Conservation (phyloP, 2,888 invertebrate species). For the Busseola fusca region DNA sequence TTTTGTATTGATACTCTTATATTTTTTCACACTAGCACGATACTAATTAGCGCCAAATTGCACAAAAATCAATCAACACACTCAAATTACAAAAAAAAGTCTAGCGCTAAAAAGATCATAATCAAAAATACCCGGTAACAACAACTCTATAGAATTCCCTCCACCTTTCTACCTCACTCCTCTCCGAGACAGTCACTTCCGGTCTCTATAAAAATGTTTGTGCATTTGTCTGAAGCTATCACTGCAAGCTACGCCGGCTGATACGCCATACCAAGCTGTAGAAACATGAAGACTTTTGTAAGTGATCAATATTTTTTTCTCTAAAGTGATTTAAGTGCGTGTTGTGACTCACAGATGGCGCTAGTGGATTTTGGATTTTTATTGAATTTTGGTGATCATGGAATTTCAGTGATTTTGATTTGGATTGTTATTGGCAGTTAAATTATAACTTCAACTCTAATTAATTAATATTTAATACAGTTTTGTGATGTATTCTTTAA, state of each 20-base stretch:
- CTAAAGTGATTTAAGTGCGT: conserved; percentile 49
- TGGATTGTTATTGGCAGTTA: neutral
- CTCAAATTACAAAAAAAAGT: conserved; percentile 15
- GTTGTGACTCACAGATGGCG: conserved; percentile 50
- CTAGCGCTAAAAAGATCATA: conserved; percentile 8
- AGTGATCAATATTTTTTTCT: conserved; percentile 66
- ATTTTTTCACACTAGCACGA: neutral
- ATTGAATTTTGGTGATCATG: conserved; percentile 3
- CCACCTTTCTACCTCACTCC: conserved; percentile 79
- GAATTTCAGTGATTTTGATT: conserved; percentile 9
- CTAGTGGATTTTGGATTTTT: conserved; percentile 41
- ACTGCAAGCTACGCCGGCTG: conserved; percentile 74
- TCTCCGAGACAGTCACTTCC: conserved; percentile 83
- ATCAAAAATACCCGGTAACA: conserved; percentile 54
- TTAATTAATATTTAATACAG: neutral
- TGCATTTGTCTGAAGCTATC: conserved; percentile 78
- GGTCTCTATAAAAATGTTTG: conserved; percentile 84
- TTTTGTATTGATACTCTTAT: neutral
- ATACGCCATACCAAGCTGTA: conserved; percentile 72
- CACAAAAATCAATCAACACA: conserved; percentile 23
- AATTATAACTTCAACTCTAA: neutral
- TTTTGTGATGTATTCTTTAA: neutral
- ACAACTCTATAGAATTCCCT: conserved; percentile 71
- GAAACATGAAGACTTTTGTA: conserved; percentile 86
- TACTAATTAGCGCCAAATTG: neutral